These are phyloP conservation scores for Helarctos malayanus DNA, from an alignment of 2,797 vertebrate species.

Conservation along the genomic window DNA sequence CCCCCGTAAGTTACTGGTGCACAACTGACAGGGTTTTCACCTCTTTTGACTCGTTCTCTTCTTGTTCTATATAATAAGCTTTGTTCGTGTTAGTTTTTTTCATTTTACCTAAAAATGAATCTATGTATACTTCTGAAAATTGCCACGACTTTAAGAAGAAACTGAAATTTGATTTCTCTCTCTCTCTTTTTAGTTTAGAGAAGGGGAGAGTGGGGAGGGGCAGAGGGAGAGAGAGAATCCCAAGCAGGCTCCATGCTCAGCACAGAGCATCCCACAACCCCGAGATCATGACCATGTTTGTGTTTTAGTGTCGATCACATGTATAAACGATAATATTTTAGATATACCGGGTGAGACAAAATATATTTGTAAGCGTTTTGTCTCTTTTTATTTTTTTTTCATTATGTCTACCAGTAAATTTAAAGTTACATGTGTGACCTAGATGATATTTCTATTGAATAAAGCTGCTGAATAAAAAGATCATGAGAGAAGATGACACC, in stretches of 20 bases:
- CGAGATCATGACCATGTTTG: background rate
- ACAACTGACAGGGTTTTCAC: background rate
- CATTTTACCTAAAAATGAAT: conserved; percentile 70
- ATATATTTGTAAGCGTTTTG: background rate
- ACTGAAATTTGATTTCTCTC: conserved; percentile 70
- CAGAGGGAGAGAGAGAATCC: background rate
- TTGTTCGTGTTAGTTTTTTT: conserved; percentile 75
- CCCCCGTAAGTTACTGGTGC: background rate
- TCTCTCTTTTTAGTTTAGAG: background rate
- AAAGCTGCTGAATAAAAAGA: background rate
- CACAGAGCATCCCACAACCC: background rate
- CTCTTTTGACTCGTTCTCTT: conserved; percentile 8
- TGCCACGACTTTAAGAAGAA: conserved; percentile 79
- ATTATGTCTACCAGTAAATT: background rate
- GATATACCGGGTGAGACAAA: background rate
- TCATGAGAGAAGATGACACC: background rate
- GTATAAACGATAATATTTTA: background rate
- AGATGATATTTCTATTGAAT: background rate
- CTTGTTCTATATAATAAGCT: conserved; percentile 48
- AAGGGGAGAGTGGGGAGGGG: background rate
- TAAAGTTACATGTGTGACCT: background rate
- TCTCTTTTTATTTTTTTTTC: background rate
- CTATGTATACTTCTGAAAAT: conserved; percentile 69
- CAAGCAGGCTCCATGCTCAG: background rate
- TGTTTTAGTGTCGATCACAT: background rate